These are phyloP conservation scores for Lydus trimaculatus DNA, from an alignment of 2,888 invertebrate genomes.

Conservation along the genomic window DNA sequence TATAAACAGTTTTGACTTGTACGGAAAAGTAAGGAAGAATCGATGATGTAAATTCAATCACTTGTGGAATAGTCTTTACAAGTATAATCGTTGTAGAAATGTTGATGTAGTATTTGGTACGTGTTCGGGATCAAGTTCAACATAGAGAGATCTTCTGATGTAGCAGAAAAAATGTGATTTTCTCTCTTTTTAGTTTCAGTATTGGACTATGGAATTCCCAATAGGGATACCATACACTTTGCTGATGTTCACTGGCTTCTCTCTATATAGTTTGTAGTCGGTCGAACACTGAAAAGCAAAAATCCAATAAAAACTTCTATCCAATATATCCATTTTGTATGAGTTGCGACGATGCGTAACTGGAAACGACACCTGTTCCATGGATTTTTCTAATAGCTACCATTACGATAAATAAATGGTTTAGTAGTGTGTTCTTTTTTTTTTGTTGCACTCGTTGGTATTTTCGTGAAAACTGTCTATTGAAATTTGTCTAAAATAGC, in stretches of 20 bases:
- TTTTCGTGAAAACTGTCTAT: background rate
- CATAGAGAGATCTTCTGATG: conserved; percentile 14
- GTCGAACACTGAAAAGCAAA: conserved; percentile 13
- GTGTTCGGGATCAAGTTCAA: conserved; percentile 6
- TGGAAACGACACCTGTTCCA: conserved; percentile 39
- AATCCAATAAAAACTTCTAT: conserved; percentile 38
- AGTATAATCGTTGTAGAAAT: conserved; percentile 8
- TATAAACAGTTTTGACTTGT: background rate
- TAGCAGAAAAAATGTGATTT: conserved; percentile 26
- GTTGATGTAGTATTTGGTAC: conserved; percentile 11
- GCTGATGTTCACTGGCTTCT: conserved; percentile 22
- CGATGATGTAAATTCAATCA: conserved; percentile 1
- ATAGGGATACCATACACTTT: conserved; percentile 16
- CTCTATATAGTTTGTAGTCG: conserved; percentile 17
- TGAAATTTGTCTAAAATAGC: background rate
- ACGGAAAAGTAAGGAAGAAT: no score
- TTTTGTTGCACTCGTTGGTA: background rate
- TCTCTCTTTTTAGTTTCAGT: conserved; percentile 18
- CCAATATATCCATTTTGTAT: conserved; percentile 31
- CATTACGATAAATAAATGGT: background rate
- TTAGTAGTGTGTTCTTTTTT: background rate
- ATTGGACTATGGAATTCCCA: conserved; percentile 22
- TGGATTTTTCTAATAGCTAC: conserved; percentile 26
- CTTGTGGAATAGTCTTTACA: background rate
- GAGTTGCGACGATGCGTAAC: conserved; percentile 37